These are phyloP conservation scores for Acromyrmex charruanus DNA, from an alignment of 1,140 invertebrate species.

Conservation along the genomic window DNA sequence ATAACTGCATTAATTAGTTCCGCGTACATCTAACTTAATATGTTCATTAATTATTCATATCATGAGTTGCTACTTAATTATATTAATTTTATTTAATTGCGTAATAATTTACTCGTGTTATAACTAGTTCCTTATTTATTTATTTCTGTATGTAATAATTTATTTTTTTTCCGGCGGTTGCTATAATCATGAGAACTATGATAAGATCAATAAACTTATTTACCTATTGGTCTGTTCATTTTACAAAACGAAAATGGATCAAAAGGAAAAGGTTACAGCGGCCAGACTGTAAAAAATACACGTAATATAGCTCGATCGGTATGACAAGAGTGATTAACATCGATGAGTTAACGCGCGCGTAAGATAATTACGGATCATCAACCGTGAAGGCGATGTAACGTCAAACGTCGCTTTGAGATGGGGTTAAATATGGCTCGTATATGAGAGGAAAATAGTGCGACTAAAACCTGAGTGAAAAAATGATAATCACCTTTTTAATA, in stretches of 20 bases:
- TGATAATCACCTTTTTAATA: constrained; percentile 3
- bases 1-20: constrained; percentile 1
- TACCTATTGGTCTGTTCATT: background rate
- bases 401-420: constrained; percentile 27
- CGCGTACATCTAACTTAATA: background rate
- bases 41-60: constrained; percentile 8
- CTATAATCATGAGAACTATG: background rate
- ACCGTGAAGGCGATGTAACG: constrained; percentile 29
- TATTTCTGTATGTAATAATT: background rate
- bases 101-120: background rate
- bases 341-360: constrained; percentile 32
- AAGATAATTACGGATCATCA: constrained; percentile 49
- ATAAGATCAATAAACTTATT: constrained; percentile 24
- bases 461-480: background rate
- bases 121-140: constrained; percentile 2
- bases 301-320: constrained; percentile 17
- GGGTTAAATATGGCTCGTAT: constrained; percentile 38
- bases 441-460: constrained; percentile 18
- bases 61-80: background rate
- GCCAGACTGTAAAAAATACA: background rate
- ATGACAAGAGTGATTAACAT: constrained; percentile 41
- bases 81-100: background rate
- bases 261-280: background rate
- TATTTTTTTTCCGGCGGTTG: background rate
- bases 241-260: background rate